A percentile compares a stretch with the other conserved stretches of the same genome.
These are phyloP conservation scores for Phthorimaea operculella DNA, from an alignment of 1,140 invertebrate genomes.

Conservation along the genomic window DNA sequence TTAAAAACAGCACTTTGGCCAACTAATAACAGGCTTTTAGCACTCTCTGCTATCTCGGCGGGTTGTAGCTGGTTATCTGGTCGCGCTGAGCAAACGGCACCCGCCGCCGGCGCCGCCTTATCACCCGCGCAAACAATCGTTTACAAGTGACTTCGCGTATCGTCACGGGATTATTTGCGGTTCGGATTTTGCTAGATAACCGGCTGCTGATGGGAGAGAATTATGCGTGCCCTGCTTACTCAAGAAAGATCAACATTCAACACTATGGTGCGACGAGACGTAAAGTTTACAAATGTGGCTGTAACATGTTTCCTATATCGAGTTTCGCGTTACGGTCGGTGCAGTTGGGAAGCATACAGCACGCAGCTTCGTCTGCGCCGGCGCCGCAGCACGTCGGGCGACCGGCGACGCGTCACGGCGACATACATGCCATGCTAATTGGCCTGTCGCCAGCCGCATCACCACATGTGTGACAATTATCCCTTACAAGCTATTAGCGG, in stretches of 20 bases:
- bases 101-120: constrained; percentile 57
- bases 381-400: constrained; percentile 7
- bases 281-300: constrained; percentile 3
- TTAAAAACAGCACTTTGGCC: constrained; percentile 42
- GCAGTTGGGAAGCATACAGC: constrained; percentile 15
- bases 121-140: constrained; percentile 54
- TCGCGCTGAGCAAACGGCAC: constrained; percentile 37
- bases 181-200: constrained; percentile 55
- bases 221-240: too few species aligned
- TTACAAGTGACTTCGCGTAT: constrained; percentile 53
- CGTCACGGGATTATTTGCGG: constrained; percentile 44
- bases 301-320: constrained; percentile 8
- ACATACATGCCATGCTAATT: constrained; percentile 52
- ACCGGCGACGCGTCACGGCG: constrained; percentile 21
- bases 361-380: neutral
- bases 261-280: too few species aligned
- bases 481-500: constrained; percentile 58
- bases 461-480: constrained; percentile 63
- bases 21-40: constrained; percentile 58
- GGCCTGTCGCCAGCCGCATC: constrained; percentile 60
- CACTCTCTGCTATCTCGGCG: constrained; percentile 35
- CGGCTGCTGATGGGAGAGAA: constrained; percentile 2
- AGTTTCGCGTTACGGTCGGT: constrained; percentile 28
- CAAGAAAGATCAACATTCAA: too few species aligned
- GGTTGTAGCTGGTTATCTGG: constrained; percentile 43